Evolutionary conservation across 2,888 invertebrate genomes (phyloP).

Genomic region (Bombylius discolor): DNA sequence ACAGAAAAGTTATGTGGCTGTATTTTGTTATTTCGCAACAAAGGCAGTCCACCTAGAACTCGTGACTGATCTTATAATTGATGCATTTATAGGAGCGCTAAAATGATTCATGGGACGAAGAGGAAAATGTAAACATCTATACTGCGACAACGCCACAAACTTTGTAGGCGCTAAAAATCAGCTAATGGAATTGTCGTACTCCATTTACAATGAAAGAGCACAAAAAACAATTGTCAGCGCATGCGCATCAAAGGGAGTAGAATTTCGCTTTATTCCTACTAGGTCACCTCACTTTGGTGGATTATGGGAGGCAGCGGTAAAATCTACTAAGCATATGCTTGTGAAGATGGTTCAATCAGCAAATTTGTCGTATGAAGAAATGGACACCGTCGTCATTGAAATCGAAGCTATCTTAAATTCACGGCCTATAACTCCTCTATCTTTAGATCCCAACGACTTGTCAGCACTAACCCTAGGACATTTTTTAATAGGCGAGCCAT

Average conservation of each 20-base stretch:
- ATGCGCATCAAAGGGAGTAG: neutral
- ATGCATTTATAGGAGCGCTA: constrained; percentile 13
- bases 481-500: neutral
- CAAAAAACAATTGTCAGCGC: neutral
- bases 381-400: neutral
- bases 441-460: neutral
- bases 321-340: neutral
- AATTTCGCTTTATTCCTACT: neutral
- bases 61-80: constrained; percentile 2
- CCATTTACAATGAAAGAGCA: neutral
- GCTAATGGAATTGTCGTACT: neutral
- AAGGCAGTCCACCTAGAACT: constrained; percentile 13
- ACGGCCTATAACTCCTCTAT: neutral
- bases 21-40: constrained; percentile 11
- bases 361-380: neutral
- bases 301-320: neutral
- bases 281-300: neutral
- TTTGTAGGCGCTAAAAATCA: constrained; percentile 6
- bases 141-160: constrained; percentile 3
- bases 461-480: neutral
- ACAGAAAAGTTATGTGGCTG: constrained; percentile 10
- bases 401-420: neutral
- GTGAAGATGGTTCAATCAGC: neutral
- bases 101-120: constrained; percentile 9
- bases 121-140: constrained; percentile 4